Base-by-base conservation (phyloP, 2,113 vertebrate species). In the Cynocephalus volans region DNA sequence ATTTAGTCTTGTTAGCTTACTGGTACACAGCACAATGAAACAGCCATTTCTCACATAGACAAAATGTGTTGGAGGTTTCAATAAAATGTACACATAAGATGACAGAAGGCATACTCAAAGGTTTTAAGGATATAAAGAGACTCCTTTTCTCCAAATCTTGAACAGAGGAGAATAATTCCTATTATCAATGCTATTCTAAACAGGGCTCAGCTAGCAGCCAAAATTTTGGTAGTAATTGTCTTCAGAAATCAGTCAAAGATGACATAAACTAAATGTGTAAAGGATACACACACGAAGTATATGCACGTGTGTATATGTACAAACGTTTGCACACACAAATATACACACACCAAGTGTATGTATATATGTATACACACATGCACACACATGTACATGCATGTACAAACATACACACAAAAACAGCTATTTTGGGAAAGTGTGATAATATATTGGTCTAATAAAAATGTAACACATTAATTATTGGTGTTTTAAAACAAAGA, bases 251-350 rank as follows among this genome's bases (percentile, higher is more conserved):
- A 41, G 41, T 41, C 15, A 67, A 69, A 96, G 28, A 28, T 36
- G 73, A 87, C 54, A 67, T 54, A 70, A 94, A 76, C 23, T 48
- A 94, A 92, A 52, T 64, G 75, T 23, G 14, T 58, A 70, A 94
- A 77, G 33, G 31, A 52, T 58, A 28, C 11, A 86, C 1, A n/a
- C 11, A 64, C 13, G 8, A 86, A 72, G 10, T 58, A 45, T 58
- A 36, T 60, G 28, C 14, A 15, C 8, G 9, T 14, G 17, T n/a
- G 31, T 24, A 36, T 8, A 24, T 33, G 12, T 2, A 76, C 23
- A 56, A 0, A 79, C 7, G 48, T 5, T 6, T 17, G 6, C 19
- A 26, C 33, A 81, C 12, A 92, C 3, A 8, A 2, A 6, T 4
- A 33, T 24, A 65, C 9, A 26, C 33, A 67, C 21, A 54, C 8